These are phyloP conservation scores for Platichthys stellatus DNA, from an alignment of 2,113 vertebrate genomes.

Conservation along the genomic window DNA sequence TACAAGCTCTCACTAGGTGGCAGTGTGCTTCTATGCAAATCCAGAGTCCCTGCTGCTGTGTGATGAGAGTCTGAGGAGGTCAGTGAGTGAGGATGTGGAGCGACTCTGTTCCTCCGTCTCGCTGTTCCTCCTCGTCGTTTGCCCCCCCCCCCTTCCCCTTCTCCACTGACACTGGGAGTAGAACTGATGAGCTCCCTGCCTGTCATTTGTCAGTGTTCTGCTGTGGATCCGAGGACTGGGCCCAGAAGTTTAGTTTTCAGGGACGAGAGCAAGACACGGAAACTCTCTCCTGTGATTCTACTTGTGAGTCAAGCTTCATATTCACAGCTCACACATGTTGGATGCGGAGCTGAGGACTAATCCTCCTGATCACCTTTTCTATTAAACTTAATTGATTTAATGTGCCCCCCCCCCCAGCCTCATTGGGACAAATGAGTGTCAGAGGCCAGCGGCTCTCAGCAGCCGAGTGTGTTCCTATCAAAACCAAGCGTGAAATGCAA, in stretches of 20 bases:
- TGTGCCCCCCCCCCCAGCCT: conserved; percentile 17
- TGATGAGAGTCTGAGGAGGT: not conserved
- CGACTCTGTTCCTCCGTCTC: not conserved
- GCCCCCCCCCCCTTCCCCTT: not conserved
- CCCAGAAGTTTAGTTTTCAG: conserved; percentile 29
- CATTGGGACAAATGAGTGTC: conserved; percentile 62
- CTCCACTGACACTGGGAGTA: conserved; percentile 37
- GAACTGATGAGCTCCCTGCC: conserved; percentile 55
- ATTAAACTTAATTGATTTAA: conserved; percentile 53
- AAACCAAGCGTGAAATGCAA: conserved; percentile 81
- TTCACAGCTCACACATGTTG: too few relatives aligned
- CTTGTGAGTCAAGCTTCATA: too few relatives aligned
- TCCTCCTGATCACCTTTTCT: conserved; percentile 64
- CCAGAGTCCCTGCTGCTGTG: not conserved
- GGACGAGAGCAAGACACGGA: too few relatives aligned
- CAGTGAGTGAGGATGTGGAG: not conserved
- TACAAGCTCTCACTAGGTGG: conserved; percentile 83
- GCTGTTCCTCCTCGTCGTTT: not conserved
- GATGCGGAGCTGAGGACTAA: conserved; percentile 18
- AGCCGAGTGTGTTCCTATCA: conserved; percentile 81
- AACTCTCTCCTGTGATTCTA: too few relatives aligned
- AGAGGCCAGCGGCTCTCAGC: conserved; percentile 66
- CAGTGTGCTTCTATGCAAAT: conserved; percentile 76
- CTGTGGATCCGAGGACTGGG: conserved; percentile 5
- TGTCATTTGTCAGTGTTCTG: conserved; percentile 25